These are phyloP conservation scores for Theretra japonica DNA, from an alignment of 2,888 invertebrate species.

Conservation along the genomic window DNA sequence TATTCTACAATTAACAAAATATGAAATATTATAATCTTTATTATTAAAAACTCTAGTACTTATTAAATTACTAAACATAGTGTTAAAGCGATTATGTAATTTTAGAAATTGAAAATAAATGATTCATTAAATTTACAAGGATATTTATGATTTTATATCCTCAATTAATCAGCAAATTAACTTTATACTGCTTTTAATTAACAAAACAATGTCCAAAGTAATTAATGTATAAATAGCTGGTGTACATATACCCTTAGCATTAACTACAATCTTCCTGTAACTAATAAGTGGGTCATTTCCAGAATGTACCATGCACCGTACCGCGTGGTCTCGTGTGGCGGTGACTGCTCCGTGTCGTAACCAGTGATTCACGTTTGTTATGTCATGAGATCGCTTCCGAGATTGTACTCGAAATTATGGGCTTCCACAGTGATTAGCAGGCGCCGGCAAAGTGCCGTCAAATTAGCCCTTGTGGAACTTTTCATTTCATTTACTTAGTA, in stretches of 20 bases:
- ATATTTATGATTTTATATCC: background rate
- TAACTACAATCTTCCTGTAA: slow-evolving; percentile 64
- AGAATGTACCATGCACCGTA: slow-evolving; percentile 44
- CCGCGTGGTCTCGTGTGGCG: background rate
- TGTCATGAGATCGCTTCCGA: slow-evolving; percentile 24
- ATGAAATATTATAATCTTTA: background rate
- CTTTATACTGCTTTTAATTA: background rate
- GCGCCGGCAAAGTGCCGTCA: slow-evolving; percentile 17
- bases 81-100: background rate
- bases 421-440: background rate
- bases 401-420: slow-evolving; percentile 7
- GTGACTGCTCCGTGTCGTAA: slow-evolving; percentile 37
- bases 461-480: slow-evolving; percentile 15
- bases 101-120: slow-evolving; percentile 9
- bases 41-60: background rate
- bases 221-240: background rate
- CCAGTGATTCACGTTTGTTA: slow-evolving; percentile 30
- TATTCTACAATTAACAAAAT: background rate
- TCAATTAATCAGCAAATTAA: background rate
- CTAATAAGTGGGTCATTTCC: slow-evolving; percentile 58
- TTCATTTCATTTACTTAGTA: background rate
- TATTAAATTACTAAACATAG: slow-evolving; percentile 7
- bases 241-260: slow-evolving; percentile 5
- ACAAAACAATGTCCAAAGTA: background rate
- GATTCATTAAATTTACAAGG: background rate